Conservation (phyloP, 2,888 invertebrate species). For the Drosophila cognata region DNA sequence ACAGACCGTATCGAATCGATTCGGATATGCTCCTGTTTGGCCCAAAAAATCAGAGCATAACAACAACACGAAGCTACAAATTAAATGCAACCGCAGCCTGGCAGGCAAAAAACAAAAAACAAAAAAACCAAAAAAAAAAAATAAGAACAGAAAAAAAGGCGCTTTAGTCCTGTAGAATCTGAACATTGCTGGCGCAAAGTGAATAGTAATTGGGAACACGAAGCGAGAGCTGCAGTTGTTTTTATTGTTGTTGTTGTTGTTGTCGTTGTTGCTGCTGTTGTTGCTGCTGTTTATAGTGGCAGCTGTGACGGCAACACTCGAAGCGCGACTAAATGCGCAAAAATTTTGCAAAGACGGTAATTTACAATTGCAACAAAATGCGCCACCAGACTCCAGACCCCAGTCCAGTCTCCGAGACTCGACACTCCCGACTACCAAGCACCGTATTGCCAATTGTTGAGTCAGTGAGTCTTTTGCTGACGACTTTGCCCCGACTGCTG, state of each 20-base stretch:
- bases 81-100: slow-evolving; percentile 67
- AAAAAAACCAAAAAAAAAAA: background rate
- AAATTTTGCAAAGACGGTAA: slow-evolving; percentile 80
- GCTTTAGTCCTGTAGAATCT: slow-evolving; percentile 64
- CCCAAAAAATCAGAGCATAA: slow-evolving; percentile 6
- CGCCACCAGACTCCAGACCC: slow-evolving; percentile 17
- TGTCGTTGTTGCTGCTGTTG: slow-evolving; percentile 15
- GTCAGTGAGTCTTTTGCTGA: background rate
- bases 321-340: slow-evolving; percentile 81
- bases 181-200: slow-evolving; percentile 66
- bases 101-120: slow-evolving; percentile 26
- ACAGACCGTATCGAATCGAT: background rate
- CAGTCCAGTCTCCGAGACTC: background rate
- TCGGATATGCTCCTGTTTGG: background rate
- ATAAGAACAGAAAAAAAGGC: slow-evolving; percentile 22
- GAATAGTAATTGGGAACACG: slow-evolving; percentile 74
- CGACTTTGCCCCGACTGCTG: slow-evolving; percentile 27
- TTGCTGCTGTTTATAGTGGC: slow-evolving; percentile 37
- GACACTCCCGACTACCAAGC: background rate
- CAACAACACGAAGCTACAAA: slow-evolving; percentile 65
- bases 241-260: slow-evolving; percentile 19
- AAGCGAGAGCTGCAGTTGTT: slow-evolving; percentile 36
- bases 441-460: slow-evolving; percentile 23
- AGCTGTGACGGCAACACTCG: slow-evolving; percentile 77
- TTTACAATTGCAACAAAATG: slow-evolving; percentile 76